phyloP scores from a whole-genome alignment of 2,113 vertebrate species.

The Bos javanicus region DNA sequence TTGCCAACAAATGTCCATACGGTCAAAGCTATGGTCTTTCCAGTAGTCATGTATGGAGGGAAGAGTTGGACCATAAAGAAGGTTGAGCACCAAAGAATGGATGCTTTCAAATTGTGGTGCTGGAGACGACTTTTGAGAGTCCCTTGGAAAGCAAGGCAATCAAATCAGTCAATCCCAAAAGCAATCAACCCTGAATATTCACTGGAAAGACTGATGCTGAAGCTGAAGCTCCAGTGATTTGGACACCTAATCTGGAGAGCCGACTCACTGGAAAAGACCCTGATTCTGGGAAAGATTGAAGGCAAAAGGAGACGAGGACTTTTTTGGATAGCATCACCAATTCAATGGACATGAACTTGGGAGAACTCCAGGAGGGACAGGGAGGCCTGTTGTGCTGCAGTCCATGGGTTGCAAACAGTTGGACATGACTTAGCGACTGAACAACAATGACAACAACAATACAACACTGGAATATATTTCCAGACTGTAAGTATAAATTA shows the following conservation, averaged over 20 bases:
- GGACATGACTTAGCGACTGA: background rate
- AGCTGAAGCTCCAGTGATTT: background rate
- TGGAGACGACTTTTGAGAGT: background rate
- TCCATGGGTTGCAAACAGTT: background rate
- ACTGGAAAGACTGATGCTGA: background rate
- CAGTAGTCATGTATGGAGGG: background rate
- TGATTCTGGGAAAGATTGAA: background rate
- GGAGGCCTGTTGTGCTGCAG: background rate
- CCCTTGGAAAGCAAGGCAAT: background rate
- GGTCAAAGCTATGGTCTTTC: background rate
- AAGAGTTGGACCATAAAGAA: background rate
- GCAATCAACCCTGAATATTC: background rate
- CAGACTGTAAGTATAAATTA: background rate
- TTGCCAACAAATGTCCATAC: background rate
- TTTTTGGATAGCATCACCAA: no score
- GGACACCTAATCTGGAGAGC: background rate
- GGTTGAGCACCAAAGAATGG: rapidly evolving
- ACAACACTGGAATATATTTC: background rate
- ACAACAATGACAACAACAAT: background rate
- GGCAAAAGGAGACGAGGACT: background rate
- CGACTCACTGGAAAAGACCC: background rate
- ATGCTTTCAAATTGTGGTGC: background rate
- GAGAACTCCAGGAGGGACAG: background rate
- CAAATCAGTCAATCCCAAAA: background rate
- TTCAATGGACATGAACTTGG: no score